phyloP scores from a whole-genome alignment of 2,113 vertebrate genomes.

The Pachyramphus minor region DNA sequence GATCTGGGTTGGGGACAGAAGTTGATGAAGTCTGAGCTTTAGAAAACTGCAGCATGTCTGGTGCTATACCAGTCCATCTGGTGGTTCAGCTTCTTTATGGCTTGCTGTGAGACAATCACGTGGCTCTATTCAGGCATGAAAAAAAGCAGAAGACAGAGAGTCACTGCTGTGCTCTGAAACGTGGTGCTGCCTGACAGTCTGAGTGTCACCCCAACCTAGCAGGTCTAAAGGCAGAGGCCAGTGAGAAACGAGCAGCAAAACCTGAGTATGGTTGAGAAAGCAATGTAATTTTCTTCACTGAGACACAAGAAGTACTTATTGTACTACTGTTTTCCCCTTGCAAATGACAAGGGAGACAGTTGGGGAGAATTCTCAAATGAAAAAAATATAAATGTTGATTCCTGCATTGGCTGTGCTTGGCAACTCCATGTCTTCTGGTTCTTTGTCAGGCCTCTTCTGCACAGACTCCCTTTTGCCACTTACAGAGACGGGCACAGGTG shows the following conservation, averaged over 20 bases:
- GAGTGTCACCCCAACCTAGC: neutral
- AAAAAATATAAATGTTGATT: neutral
- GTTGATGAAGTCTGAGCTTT: neutral
- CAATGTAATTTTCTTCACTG: neutral
- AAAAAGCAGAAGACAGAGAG: neutral
- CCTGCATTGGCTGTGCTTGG: neutral
- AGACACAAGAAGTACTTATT: neutral
- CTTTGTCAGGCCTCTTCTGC: neutral
- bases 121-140: accelerated
- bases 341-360: neutral
- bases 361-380: neutral
- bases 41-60: neutral
- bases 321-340: neutral
- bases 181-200: neutral
- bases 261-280: neutral
- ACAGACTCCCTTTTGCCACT: neutral
- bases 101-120: neutral
- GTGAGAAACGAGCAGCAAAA: neutral
- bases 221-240: neutral
- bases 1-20: neutral
- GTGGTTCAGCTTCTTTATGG: neutral
- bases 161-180: neutral
- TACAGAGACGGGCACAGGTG: neutral
- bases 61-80: conserved; percentile 11
- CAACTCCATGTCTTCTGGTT: neutral